A percentile compares a stretch with the other conserved stretches of the same genome.
Evolutionary conservation across 2,797 vertebrate genomes (phyloP).

Genomic region (Muscicapa comitata): DNA sequence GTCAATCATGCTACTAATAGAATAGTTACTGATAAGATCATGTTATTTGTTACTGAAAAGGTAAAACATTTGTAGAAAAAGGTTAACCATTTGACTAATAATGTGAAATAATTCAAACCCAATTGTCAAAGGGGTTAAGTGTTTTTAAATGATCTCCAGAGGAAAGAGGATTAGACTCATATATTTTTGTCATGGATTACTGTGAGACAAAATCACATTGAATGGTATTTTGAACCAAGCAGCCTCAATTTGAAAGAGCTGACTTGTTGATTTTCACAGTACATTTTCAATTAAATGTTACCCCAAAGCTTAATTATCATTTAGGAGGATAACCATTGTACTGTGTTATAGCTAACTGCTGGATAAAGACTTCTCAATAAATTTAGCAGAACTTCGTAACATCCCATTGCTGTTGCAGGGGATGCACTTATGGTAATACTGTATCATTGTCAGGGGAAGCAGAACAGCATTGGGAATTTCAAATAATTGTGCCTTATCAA

Average conservation of each 20-base stretch:
- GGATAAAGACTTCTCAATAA: conserved; percentile 16
- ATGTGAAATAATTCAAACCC: not conserved
- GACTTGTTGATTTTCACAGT: conserved; percentile 52
- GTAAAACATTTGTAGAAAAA: not conserved
- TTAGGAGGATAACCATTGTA: conserved; percentile 46
- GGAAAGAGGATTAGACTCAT: conserved; percentile 3
- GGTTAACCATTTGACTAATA: not conserved
- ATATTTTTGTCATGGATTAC: conserved; percentile 37
- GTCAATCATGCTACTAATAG: not conserved
- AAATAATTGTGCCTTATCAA: not conserved
- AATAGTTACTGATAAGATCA: not conserved
- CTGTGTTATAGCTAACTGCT: conserved; percentile 12
- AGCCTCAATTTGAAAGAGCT: conserved; percentile 18
- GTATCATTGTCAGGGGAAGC: not conserved
- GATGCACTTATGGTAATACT: not conserved
- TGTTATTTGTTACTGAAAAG: not conserved
- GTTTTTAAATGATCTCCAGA: not conserved
- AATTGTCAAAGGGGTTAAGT: not conserved
- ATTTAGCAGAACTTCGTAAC: conserved; percentile 6
- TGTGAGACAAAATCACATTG: conserved; percentile 36
- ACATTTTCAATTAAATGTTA: conserved; percentile 57
- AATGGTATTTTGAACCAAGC: not conserved
- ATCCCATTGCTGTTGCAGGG: not conserved
- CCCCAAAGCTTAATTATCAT: conserved; percentile 51
- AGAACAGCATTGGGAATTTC: not conserved